Conservation (phyloP, 2,797 vertebrate species). For the Onychomys torridus region DNA sequence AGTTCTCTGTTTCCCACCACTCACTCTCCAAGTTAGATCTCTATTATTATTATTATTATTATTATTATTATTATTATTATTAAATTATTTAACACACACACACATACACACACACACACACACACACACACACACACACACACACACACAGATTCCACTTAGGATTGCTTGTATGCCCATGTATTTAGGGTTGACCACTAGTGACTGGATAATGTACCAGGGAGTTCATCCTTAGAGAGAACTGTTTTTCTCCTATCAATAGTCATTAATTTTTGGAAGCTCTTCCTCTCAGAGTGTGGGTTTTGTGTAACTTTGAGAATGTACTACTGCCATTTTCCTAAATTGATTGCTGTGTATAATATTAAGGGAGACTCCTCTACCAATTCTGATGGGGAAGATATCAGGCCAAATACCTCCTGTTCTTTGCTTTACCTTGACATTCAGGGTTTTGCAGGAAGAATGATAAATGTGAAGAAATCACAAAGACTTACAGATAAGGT, state of each 20-base stretch:
- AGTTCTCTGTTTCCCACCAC: neutral
- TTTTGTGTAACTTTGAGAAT: neutral
- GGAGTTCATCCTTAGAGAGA: neutral
- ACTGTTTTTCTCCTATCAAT: neutral
- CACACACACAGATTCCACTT: neutral
- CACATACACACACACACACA: neutral
- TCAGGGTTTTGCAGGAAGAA: neutral
- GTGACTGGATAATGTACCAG: too few relatives aligned
- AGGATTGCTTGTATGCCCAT: neutral
- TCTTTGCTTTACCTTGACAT: neutral
- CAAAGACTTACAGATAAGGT: neutral
- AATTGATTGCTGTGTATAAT: neutral
- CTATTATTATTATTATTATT: too few relatives aligned
- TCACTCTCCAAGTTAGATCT: neutral
- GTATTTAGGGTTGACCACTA: neutral
- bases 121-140: neutral
- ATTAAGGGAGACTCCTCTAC: neutral
- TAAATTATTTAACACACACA: neutral
- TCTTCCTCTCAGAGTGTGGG: neutral
- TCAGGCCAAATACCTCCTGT: neutral
- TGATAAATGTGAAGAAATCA: neutral
- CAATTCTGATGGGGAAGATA: neutral
- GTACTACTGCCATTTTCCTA: neutral
- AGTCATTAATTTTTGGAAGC: neutral
- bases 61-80: too few relatives aligned